A percentile compares a stretch with the other conserved stretches of the same genome.
These are phyloP conservation scores for Mus musculus DNA, from an alignment of 2,113 vertebrate species.

Conservation along the genomic window DNA sequence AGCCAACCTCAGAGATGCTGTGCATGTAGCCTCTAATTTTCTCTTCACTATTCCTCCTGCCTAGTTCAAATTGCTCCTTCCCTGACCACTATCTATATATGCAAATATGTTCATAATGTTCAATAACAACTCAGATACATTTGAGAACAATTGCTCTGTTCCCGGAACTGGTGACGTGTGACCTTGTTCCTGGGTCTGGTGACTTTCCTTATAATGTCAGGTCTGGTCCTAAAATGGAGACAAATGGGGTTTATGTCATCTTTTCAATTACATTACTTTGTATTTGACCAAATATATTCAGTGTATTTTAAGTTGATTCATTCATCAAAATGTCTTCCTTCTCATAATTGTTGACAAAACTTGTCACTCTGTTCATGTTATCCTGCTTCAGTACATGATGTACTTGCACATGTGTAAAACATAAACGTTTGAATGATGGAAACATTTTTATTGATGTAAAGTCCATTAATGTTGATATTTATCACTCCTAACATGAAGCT, in stretches of 20 bases:
- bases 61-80: background rate
- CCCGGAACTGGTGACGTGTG: no score
- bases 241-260: no score
- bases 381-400: background rate
- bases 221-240: no score
- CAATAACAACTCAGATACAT: background rate
- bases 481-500: background rate
- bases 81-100: background rate
- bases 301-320: background rate
- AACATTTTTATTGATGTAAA: background rate
- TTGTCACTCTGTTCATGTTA: background rate
- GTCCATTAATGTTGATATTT: background rate
- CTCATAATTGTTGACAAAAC: background rate
- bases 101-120: background rate
- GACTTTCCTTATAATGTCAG: no score
- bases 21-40: background rate
- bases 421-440: background rate
- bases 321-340: constrained; percentile 28
- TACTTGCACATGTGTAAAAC: background rate
- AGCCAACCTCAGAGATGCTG: background rate
- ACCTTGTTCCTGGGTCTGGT: no score
- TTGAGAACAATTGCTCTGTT: background rate
- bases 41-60: background rate
- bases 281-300: background rate
- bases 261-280: background rate